phyloP scores from a whole-genome alignment of 2,888 invertebrate species.

The Rhagium mordax region DNA sequence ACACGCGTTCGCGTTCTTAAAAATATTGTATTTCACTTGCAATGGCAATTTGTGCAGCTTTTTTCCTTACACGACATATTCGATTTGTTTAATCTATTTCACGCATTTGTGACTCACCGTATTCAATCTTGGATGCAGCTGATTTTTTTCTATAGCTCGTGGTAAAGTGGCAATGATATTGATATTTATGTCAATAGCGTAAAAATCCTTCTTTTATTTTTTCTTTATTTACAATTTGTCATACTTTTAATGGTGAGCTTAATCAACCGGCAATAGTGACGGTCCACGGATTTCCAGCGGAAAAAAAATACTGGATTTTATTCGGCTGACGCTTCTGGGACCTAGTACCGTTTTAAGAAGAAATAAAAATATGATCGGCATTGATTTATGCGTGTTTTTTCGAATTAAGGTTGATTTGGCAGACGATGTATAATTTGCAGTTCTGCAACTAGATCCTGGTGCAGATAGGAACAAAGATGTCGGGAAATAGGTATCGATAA shows the following conservation, averaged over 20 bases:
- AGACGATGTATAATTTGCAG: too few relatives aligned
- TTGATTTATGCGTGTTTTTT: slow-evolving; percentile 10
- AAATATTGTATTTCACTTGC: too few relatives aligned
- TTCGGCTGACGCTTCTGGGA: slow-evolving; percentile 35
- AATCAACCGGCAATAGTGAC: slow-evolving; percentile 52
- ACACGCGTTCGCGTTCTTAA: too few relatives aligned
- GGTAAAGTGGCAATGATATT: slow-evolving; percentile 52
- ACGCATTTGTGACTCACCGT: not conserved
- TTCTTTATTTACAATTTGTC: slow-evolving; percentile 53
- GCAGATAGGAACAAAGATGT: too few relatives aligned
- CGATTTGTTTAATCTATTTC: not conserved
- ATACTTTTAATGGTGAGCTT: slow-evolving; percentile 52
- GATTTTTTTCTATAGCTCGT: slow-evolving; percentile 23
- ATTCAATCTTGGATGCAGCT: slow-evolving; percentile 18
- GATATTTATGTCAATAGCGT: slow-evolving; percentile 61
- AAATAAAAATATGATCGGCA: slow-evolving; percentile 25
- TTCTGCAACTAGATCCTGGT: too few relatives aligned
- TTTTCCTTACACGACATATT: not conserved
- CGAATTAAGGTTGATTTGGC: not conserved
- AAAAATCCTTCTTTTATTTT: slow-evolving; percentile 51
- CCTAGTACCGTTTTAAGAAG: slow-evolving; percentile 39
- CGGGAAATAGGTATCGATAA: too few relatives aligned
- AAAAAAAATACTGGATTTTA: slow-evolving; percentile 30
- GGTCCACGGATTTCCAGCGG: slow-evolving; percentile 47
- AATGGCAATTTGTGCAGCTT: too few relatives aligned